Percentiles rank a stretch among this genome's conserved stretches.
phyloP scores from a whole-genome alignment of 2,888 invertebrate species.

The Conops quadrifasciatus region DNA sequence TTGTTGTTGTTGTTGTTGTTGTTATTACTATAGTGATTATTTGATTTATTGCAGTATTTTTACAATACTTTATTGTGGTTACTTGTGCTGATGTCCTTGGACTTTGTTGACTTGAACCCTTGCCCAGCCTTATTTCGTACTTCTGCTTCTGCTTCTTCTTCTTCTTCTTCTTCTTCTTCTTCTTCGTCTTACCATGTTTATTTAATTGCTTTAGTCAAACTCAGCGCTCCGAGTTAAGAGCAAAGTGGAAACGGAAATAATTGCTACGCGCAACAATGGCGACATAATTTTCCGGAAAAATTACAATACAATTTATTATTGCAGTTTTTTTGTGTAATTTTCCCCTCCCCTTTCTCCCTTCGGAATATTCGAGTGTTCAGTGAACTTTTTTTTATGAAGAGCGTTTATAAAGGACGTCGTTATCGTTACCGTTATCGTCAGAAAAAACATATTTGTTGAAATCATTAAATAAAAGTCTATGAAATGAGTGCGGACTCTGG shows the following conservation, averaged over 20 bases:
- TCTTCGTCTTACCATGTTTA: background rate
- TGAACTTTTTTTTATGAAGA: background rate
- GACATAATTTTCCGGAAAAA: slow-evolving; percentile 24
- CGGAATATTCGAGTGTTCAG: background rate
- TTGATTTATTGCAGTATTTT: too few species aligned
- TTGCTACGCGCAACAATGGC: slow-evolving; percentile 30
- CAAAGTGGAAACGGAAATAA: slow-evolving; percentile 33
- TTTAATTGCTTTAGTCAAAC: slow-evolving; percentile 7
- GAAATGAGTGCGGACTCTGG: background rate
- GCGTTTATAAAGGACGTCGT: background rate
- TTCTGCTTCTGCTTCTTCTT: background rate
- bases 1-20: slow-evolving; percentile 9
- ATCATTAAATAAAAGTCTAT: background rate
- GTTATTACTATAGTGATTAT: background rate
- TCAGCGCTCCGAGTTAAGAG: slow-evolving; percentile 5
- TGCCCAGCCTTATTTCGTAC: too few species aligned
- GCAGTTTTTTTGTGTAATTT: background rate
- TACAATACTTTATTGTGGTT: too few species aligned
- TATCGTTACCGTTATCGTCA: background rate
- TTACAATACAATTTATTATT: slow-evolving; percentile 8
- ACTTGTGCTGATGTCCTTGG: background rate
- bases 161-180: background rate
- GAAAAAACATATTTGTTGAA: background rate
- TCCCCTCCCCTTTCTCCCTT: background rate
- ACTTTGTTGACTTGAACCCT: too few species aligned